Evolutionary conservation across 2,888 invertebrate species (phyloP).

Genomic region (Pammene aurita): DNA sequence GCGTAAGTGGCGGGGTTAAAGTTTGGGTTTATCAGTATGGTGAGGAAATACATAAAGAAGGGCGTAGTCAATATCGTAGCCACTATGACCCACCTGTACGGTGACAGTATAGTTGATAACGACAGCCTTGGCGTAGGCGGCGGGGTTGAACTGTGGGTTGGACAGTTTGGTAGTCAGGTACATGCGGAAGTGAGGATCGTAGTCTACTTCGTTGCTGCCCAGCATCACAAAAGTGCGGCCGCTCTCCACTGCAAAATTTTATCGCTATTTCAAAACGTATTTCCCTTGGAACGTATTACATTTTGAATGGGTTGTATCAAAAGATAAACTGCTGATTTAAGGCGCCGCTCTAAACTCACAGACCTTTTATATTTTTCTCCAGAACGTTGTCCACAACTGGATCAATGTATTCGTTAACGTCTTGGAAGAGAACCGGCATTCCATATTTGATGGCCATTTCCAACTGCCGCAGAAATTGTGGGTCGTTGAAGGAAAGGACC

Average conservation of each 20-base stretch:
- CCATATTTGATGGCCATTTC: constrained; percentile 96
- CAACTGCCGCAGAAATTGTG: constrained; percentile 92
- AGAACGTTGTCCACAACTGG: constrained; percentile 94
- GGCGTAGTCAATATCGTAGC: background rate
- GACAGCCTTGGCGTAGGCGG: constrained; percentile 92
- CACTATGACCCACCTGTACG: constrained; percentile 79
- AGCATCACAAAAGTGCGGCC: constrained; percentile 93
- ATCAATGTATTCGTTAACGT: constrained; percentile 96
- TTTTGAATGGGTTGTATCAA: too few relatives aligned
- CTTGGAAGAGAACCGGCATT: constrained; percentile 93
- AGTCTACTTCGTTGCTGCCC: constrained; percentile 95
- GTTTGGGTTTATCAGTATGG: too few relatives aligned
- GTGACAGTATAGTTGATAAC: constrained; percentile 97
- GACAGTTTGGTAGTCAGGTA: constrained; percentile 95
- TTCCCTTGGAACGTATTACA: too few relatives aligned
- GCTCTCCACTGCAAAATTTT: constrained; percentile 73
- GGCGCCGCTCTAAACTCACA: too few relatives aligned
- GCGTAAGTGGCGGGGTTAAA: too few relatives aligned
- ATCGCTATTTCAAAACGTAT: background rate
- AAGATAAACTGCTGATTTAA: too few relatives aligned
- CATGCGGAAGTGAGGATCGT: constrained; percentile 93
- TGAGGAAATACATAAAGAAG: too few relatives aligned
- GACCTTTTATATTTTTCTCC: constrained; percentile 92
- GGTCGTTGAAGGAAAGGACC: constrained; percentile 91
- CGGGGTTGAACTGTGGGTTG: constrained; percentile 94